Evolutionary conservation across 2,797 vertebrate species (phyloP).

Genomic region (Odontamblyopus rebecca): DNA sequence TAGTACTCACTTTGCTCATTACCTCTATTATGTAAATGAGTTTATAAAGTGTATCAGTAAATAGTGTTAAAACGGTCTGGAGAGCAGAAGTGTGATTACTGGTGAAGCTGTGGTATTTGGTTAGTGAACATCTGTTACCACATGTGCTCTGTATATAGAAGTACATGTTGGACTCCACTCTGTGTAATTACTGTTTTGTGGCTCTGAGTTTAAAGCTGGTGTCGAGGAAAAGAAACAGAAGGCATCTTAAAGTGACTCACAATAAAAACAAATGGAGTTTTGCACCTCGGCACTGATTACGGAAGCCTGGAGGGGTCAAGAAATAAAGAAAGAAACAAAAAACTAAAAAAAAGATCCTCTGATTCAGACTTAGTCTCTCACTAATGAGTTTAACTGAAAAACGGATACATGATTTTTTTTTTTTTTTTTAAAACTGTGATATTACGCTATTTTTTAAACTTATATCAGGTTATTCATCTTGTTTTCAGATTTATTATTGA

Average conservation of each 20-base stretch:
- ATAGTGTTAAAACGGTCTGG: neutral
- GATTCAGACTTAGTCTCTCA: constrained; percentile 7
- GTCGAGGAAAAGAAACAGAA: constrained; percentile 18
- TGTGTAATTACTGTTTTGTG: constrained; percentile 27
- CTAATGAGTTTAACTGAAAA: neutral
- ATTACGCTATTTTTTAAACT: no score
- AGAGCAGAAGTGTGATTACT: neutral
- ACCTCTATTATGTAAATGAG: constrained; percentile 2
- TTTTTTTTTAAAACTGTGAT: no score
- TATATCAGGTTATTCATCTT: no score
- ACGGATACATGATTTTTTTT: neutral
- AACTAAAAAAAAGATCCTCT: neutral
- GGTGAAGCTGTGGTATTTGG: neutral
- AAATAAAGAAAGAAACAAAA: neutral
- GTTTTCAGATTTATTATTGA: no score
- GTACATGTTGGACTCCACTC: constrained; percentile 10
- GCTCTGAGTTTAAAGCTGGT: constrained; percentile 20
- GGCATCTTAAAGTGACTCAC: constrained; percentile 45
- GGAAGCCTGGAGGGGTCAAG: constrained; percentile 2
- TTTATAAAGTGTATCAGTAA: no score
- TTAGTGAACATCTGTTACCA: constrained; percentile 17
- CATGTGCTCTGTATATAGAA: constrained; percentile 34
- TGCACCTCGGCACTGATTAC: constrained; percentile 2
- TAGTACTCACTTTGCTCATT: constrained; percentile 43
- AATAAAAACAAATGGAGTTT: constrained; percentile 25